Conservation (phyloP, 2,888 invertebrate genomes). For the Sarcophaga subvicina region DNA sequence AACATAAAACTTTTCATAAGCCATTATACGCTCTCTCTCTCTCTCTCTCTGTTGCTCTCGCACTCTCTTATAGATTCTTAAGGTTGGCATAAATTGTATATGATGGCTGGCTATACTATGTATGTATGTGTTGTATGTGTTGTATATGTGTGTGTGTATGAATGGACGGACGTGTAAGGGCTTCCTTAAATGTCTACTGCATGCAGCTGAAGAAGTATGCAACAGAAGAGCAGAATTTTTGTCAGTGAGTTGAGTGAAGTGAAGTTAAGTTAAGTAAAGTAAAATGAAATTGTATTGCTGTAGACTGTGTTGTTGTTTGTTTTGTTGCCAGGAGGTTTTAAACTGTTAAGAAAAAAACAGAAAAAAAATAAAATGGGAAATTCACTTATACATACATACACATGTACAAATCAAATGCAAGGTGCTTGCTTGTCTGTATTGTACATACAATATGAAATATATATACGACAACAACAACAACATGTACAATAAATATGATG, state of each 20-base stretch:
- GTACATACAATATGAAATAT: neutral
- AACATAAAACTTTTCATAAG: constrained; percentile 39
- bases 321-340: constrained; percentile 31
- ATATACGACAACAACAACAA: constrained; percentile 18
- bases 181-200: neutral
- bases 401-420: constrained; percentile 6
- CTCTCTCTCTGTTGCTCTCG: neutral
- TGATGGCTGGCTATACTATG: neutral
- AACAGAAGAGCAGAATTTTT: neutral
- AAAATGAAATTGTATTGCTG: neutral
- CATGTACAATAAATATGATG: constrained; percentile 2
- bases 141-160: neutral
- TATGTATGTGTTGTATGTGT: neutral
- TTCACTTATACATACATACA: too few species aligned
- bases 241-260: constrained; percentile 10
- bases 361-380: neutral
- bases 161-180: neutral
- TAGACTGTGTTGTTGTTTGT: constrained; percentile 18
- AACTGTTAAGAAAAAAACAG: neutral
- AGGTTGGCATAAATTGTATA: neutral
- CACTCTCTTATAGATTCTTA: neutral
- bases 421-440: constrained; percentile 12
- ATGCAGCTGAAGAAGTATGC: neutral
- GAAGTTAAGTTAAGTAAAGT: constrained; percentile 19
- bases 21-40: constrained; percentile 22